A percentile compares a stretch with the other conserved stretches of the same genome.
phyloP scores from a whole-genome alignment of 1,140 invertebrate genomes.

The Drosophila pectinifera region DNA sequence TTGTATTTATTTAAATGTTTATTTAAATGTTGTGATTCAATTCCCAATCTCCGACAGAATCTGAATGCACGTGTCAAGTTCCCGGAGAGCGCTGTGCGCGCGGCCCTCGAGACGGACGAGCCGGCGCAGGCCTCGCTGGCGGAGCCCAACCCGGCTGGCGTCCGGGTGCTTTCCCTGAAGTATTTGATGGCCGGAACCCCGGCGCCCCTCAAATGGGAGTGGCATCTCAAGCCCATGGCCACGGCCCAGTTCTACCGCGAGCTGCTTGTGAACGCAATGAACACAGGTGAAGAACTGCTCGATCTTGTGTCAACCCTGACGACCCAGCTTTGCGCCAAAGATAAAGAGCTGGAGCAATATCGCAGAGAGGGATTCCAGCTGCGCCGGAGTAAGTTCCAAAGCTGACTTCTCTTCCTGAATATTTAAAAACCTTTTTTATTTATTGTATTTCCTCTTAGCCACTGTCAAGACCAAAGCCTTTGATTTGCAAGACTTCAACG shows the following conservation, averaged over 20 bases:
- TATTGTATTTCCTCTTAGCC: conserved; percentile 18
- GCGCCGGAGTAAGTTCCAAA: conserved; percentile 52
- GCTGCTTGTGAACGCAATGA: neutral
- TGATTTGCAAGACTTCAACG: conserved; percentile 40
- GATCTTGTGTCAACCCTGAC: conserved; percentile 8
- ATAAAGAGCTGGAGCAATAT: conserved; percentile 69
- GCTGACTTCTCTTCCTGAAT: too few relatives aligned
- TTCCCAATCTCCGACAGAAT: conserved; percentile 19
- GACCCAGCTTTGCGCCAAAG: conserved; percentile 58
- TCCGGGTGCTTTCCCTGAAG: conserved; percentile 45
- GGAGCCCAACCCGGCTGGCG: neutral
- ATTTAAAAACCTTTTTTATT: neutral
- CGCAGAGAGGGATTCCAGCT: conserved; percentile 55
- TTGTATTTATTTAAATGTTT: neutral
- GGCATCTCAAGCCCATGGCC: conserved; percentile 36
- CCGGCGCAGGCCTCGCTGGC: conserved; percentile 1
- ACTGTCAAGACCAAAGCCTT: conserved; percentile 63
- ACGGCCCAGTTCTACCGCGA: conserved; percentile 46
- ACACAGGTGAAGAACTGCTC: neutral
- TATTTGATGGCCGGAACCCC: conserved; percentile 42
- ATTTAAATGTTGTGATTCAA: too few relatives aligned
- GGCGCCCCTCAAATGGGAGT: conserved; percentile 63
- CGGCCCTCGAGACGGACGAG: conserved; percentile 4
- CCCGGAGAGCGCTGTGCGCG: conserved; percentile 32
- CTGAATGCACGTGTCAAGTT: conserved; percentile 65